Percentiles rank a stretch among this genome's conserved stretches.
These are phyloP conservation scores for Conus ventricosus DNA, from an alignment of 1,140 invertebrate species.

Conservation along the genomic window DNA sequence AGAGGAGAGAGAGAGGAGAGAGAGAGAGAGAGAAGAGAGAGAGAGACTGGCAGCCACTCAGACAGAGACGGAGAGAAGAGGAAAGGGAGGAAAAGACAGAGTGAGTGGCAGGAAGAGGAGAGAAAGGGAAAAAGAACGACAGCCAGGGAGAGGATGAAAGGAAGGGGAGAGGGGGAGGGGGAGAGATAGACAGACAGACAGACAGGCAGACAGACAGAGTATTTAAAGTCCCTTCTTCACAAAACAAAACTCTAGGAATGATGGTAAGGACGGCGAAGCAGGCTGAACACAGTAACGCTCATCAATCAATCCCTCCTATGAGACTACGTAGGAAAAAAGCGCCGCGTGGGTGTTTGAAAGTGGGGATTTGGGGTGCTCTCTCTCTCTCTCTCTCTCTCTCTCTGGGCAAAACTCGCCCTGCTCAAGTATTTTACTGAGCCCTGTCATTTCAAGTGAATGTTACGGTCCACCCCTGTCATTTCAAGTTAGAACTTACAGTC, in stretches of 20 bases:
- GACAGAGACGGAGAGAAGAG: not conserved
- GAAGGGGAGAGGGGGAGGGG: not conserved
- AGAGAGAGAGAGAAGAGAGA: not conserved
- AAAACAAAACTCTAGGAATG: not conserved
- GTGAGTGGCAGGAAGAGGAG: not conserved
- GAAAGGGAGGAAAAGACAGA: not conserved
- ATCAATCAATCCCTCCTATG: not conserved
- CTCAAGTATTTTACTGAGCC: no score
- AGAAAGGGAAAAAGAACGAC: not conserved
- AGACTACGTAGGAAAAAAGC: no score
- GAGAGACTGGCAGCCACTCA: not conserved
- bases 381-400: no score
- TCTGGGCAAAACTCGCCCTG: no score
- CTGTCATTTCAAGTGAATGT: no score
- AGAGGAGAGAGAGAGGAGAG: not conserved
- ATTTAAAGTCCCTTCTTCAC: not conserved
- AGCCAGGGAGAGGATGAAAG: not conserved
- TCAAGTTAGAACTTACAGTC: no score
- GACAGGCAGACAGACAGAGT: not conserved
- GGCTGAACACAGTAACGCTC: not conserved
- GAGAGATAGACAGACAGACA: not conserved
- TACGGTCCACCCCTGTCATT: no score
- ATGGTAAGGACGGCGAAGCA: not conserved
- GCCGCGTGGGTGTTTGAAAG: no score
- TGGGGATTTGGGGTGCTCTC: no score